Evolutionary conservation across 1,140 invertebrate genomes (phyloP).

Genomic region (Bacillus rossius): DNA sequence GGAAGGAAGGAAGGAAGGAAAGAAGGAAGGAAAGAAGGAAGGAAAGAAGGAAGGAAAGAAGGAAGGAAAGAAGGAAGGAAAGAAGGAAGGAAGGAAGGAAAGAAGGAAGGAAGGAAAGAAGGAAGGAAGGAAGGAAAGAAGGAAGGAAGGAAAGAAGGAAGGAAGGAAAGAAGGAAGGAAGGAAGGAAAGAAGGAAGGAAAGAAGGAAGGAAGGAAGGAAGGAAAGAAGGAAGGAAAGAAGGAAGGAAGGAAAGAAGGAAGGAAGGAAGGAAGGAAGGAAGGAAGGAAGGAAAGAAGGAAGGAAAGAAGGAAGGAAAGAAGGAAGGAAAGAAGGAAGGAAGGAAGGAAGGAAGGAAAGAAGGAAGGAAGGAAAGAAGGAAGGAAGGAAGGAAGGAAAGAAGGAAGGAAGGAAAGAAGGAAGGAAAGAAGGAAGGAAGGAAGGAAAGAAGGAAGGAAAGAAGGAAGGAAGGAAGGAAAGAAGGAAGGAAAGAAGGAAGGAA

Average conservation of each 20-base stretch:
- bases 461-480: slow-evolving; percentile 9
- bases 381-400: slow-evolving; percentile 6
- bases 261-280: slow-evolving; percentile 7
- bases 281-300: slow-evolving; percentile 5
- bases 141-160: slow-evolving; percentile 7
- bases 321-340: slow-evolving; percentile 6
- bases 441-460: slow-evolving; percentile 4
- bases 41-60: slow-evolving; percentile 8
- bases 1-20: slow-evolving; percentile 6
- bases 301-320: slow-evolving; percentile 6
- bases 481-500: slow-evolving; percentile 9
- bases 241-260: slow-evolving; percentile 5
- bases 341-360: slow-evolving; percentile 5
- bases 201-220: slow-evolving; percentile 6
- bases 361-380: slow-evolving; percentile 4
- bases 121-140: slow-evolving; percentile 6
- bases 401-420: slow-evolving; percentile 5
- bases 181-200: slow-evolving; percentile 6
- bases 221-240: slow-evolving; percentile 6
- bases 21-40: slow-evolving; percentile 9
- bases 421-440: slow-evolving; percentile 7
- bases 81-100: slow-evolving; percentile 6
- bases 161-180: slow-evolving; percentile 5
- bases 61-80: slow-evolving; percentile 6
- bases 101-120: slow-evolving; percentile 5